phyloP scores from a whole-genome alignment of 2,797 vertebrate species.

The Acridotheres tristis region DNA sequence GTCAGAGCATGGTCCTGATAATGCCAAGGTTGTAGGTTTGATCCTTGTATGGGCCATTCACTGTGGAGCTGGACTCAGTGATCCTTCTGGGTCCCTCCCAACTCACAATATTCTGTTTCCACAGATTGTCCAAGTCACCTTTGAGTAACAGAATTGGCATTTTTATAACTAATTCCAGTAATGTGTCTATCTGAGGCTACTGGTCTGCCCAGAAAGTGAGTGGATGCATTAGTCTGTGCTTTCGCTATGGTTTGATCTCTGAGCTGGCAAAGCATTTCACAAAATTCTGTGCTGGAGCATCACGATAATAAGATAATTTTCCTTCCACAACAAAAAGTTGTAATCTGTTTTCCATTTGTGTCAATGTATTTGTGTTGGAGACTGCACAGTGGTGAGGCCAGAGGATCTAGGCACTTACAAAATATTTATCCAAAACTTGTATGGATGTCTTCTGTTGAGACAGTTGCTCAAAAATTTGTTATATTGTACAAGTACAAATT shows the following conservation, averaged over 20 bases:
- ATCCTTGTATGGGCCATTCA: not conserved
- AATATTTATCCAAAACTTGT: not conserved
- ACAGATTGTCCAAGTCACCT: not conserved
- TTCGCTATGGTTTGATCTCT: not conserved
- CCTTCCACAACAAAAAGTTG: not conserved
- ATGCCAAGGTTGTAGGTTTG: not conserved
- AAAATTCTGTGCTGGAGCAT: not conserved
- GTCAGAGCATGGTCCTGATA: not conserved
- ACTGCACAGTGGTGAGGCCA: not conserved
- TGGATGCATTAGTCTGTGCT: not conserved
- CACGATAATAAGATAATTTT: not conserved
- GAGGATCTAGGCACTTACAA: not conserved
- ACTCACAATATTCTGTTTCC: not conserved
- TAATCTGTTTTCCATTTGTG: not conserved
- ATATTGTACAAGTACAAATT: not conserved
- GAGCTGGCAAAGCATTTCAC: not conserved
- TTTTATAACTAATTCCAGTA: not conserved
- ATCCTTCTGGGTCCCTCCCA: not conserved
- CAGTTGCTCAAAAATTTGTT: not conserved
- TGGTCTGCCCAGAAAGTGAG: not conserved
- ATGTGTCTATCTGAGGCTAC: not conserved
- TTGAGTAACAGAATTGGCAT: not conserved
- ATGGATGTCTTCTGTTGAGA: not conserved
- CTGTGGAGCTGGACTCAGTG: not conserved
- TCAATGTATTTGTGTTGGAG: not conserved